A percentile compares a stretch with the other conserved stretches of the same genome.
phyloP scores from a whole-genome alignment of 2,888 invertebrate genomes.

The Amaurobius ferox region DNA sequence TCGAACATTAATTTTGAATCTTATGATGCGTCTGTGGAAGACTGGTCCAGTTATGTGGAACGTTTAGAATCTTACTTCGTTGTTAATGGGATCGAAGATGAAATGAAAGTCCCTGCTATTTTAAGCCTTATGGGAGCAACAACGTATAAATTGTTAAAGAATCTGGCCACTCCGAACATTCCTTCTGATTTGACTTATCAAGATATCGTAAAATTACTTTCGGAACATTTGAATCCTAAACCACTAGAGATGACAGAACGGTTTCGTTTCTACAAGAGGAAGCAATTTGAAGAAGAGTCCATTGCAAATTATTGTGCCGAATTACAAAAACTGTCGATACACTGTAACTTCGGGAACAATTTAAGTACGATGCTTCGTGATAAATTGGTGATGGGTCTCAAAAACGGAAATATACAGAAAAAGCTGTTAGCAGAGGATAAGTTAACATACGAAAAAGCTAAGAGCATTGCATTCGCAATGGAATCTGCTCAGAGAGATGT shows the following conservation, averaged over 20 bases:
- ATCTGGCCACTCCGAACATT: conserved; percentile 51
- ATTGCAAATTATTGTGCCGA: conserved; percentile 46
- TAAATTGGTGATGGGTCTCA: conserved; percentile 52
- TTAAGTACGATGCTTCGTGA: conserved; percentile 51
- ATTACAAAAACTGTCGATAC: conserved; percentile 51
- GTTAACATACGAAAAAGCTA: conserved; percentile 52
- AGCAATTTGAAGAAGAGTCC: conserved; percentile 50
- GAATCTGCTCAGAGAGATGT: conserved; percentile 49
- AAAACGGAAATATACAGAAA: conserved; percentile 49
- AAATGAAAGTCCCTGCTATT: conserved; percentile 48
- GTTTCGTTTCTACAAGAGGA: conserved; percentile 51
- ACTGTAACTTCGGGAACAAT: conserved; percentile 50
- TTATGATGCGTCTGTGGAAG: conserved; percentile 35
- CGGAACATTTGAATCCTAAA: conserved; percentile 53
- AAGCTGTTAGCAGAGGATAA: conserved; percentile 50
- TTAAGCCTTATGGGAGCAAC: conserved; percentile 51
- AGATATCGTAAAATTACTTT: conserved; percentile 54
- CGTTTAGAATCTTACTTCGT: conserved; percentile 53
- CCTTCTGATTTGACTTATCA: conserved; percentile 46
- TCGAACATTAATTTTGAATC: conserved; percentile 37
- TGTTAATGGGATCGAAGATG: conserved; percentile 50
- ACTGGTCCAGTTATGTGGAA: conserved; percentile 46
- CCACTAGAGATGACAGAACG: conserved; percentile 54
- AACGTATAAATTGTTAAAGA: conserved; percentile 49
- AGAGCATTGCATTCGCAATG: conserved; percentile 45